Evolutionary conservation across 2,113 vertebrate species (phyloP).

Genomic region (Chionis minor): DNA sequence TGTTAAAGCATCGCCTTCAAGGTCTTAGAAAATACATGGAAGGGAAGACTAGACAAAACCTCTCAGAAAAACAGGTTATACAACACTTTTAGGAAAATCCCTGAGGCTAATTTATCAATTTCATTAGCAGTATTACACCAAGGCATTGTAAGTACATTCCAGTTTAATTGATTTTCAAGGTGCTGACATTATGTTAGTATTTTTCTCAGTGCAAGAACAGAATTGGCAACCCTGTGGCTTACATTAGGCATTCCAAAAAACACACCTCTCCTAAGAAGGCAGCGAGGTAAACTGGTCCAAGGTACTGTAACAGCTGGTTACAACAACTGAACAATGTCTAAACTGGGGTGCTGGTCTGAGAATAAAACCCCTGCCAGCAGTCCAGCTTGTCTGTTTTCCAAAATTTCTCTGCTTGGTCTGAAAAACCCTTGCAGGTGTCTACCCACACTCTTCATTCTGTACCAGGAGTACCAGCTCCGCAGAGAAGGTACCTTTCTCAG

Average conservation of each 20-base stretch:
- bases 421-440: neutral
- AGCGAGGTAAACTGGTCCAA: neutral
- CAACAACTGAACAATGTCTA: neutral
- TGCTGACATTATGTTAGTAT: neutral
- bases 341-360: neutral
- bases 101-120: neutral
- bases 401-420: neutral
- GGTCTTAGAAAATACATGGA: neutral
- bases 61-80: neutral
- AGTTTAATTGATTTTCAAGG: neutral
- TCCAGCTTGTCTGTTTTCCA: neutral
- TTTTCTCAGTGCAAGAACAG: neutral
- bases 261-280: neutral
- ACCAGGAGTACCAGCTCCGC: neutral
- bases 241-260: neutral
- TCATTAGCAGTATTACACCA: neutral
- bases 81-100: neutral
- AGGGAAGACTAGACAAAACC: neutral
- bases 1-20: constrained; percentile 1
- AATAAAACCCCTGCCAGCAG: neutral
- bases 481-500: neutral
- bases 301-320: neutral
- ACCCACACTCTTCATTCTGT: neutral
- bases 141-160: neutral
- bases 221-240: neutral